phyloP scores from a whole-genome alignment of 1,140 invertebrate species.

The Drosophila oshimai region DNA sequence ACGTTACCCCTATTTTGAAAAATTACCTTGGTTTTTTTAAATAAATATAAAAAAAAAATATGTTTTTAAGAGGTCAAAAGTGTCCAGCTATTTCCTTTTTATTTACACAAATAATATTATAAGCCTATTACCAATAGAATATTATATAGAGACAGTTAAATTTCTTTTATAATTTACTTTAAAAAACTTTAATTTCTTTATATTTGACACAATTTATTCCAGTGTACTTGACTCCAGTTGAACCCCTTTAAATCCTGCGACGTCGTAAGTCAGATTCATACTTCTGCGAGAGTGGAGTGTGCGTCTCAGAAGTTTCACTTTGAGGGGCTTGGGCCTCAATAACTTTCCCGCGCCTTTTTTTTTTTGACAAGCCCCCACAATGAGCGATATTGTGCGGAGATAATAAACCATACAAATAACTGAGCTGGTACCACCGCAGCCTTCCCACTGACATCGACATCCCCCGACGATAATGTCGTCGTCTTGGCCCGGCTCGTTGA shows the following conservation, averaged over 20 bases:
- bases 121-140: too few relatives aligned
- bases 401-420: constrained; percentile 55
- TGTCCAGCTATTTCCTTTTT: too few relatives aligned
- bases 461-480: constrained; percentile 74
- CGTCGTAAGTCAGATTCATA: not conserved
- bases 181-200: not conserved
- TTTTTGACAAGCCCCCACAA: constrained; percentile 67
- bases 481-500: constrained; percentile 47
- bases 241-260: constrained; percentile 12
- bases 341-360: constrained; percentile 59
- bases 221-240: constrained; percentile 13
- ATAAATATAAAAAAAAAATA: too few relatives aligned
- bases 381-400: constrained; percentile 42
- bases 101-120: too few relatives aligned
- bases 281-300: not conserved
- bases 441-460: constrained; percentile 63
- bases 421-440: not conserved
- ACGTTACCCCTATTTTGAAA: too few relatives aligned
- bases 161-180: too few relatives aligned
- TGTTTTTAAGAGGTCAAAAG: too few relatives aligned
- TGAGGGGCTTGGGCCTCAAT: constrained; percentile 51
- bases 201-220: not conserved
- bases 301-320: constrained; percentile 35
- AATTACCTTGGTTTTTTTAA: too few relatives aligned
- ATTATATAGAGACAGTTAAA: too few relatives aligned